Base-by-base conservation (phyloP, 2,797 vertebrate genomes). In the Naso thynnoides region DNA sequence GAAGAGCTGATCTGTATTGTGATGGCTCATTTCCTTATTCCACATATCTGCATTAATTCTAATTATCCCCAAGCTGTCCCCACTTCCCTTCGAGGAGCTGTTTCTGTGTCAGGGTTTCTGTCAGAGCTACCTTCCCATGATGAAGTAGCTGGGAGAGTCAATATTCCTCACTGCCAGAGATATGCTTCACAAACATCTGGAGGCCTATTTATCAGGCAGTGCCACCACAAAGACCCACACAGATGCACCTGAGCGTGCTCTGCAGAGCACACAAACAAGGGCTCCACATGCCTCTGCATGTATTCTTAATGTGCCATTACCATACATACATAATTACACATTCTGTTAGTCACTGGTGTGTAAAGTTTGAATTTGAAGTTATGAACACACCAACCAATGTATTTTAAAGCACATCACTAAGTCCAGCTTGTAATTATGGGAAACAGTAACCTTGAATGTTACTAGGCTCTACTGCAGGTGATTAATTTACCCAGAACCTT, bases 1-100 rank as follows among this genome's bases (percentile, higher is more conserved):
- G 85, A 92, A 92, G 88, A 86, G 85, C 84, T 87, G 90, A 91
- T 92, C 84, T 87, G 83, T 86, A 85, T 88, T 89, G 91, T 83
- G 89, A 92, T 87, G 89, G 88, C 89, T 91, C 90, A 93, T 93
- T 93, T 93, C 90, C 92, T 83, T 83, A 91, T 89, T 92, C 82
- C 74, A 86, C 82, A 73, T 88, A 88, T 73, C 63, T 18, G 70
- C 92, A 91, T 93, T 92, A 82, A 91, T 92, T 92, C 86, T 92
- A 90, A 93, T 93, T 91, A 92, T 78, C 79, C 85, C 78, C 89
- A 75, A 82, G 86, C 89, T 86, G 88, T 92, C 90, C 88, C 76
- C 81, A 72, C 84, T 89, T 87, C 76, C 85, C 84, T 84, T 87
- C 66, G 26, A 58, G 56, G 77, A 87, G 83, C 78, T 86, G 70